Evolutionary conservation across 2,888 invertebrate species (phyloP).

Genomic region (Uropetala carovei): DNA sequence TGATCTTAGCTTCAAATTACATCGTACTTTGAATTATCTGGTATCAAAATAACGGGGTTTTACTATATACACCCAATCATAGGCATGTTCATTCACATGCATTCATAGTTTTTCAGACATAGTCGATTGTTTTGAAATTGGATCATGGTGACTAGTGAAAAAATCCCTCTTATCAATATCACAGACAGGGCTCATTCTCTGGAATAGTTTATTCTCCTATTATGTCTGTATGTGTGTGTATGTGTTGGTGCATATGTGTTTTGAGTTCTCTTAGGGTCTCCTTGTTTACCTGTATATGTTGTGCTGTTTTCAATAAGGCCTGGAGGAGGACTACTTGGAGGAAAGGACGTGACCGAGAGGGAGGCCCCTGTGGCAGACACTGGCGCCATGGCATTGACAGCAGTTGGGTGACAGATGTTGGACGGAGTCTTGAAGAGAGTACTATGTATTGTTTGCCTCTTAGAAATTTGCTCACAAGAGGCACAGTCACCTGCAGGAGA

Average conservation of each 20-base stretch:
- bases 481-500: background rate
- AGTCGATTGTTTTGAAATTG: background rate
- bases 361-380: constrained; percentile 31
- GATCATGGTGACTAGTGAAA: background rate
- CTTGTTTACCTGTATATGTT: background rate
- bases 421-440: background rate
- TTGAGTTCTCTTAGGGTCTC: background rate
- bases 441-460: background rate
- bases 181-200: background rate
- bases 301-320: background rate
- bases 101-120: too few relatives aligned
- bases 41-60: too few relatives aligned
- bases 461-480: background rate
- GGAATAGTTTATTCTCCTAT: background rate
- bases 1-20: too few relatives aligned
- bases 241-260: background rate
- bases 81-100: too few relatives aligned
- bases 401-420: constrained; percentile 30
- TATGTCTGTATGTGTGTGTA: background rate
- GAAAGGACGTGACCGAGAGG: constrained; percentile 32
- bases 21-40: too few relatives aligned
- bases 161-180: background rate
- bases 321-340: constrained; percentile 54
- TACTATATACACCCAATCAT: too few relatives aligned
- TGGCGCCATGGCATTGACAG: constrained; percentile 31